Base-by-base conservation (phyloP, 2,888 invertebrate species). In the Spilarctia lutea region DNA sequence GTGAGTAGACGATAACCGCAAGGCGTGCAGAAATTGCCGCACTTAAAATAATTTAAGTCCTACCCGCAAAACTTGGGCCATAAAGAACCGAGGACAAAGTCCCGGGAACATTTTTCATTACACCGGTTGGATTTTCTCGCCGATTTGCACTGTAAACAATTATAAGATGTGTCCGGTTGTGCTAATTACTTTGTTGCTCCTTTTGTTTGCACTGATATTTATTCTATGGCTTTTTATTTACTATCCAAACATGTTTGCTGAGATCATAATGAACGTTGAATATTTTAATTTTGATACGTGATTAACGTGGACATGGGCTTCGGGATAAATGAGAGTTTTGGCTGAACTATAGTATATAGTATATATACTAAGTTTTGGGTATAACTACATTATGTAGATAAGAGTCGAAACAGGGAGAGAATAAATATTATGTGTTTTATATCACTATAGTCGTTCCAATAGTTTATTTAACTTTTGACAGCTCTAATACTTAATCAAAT, bases 41-140 rank as follows among this genome's bases (percentile, higher is more conserved):
- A 92, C 92, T 93, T 93, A 92, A 93, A 94, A 94, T 94, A 93
- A 94, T 94, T 94, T 92, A 93, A 92, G 91, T 90, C 89, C 84
- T 85, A 86, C 86, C 90, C 89, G 83, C 89, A 89, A 80, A 94
- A 95, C 91, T 95, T 93, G 87, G 86, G 86, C 90, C 91, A 92
- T 94, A 94, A 94, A 94, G 91, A 88, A 92, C 90, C 75, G 87
- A 91, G 90, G 92, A 92, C 93, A 92, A 91, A 92, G 91, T 92
- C 92, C 83, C 86, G 81, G 88, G 75, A 89, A 91, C 93, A 94
- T 94, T 94, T 95, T 95, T 95, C 95, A 95, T 94, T 93, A 92
- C 87, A 86, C 85, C 87, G 84, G 84, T 83, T 85, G 86, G 89
- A 89, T 88, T 88, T 85, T 84, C 83, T 82, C 83, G 81, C 81